These are phyloP conservation scores for Cariama cristata DNA, from an alignment of 2,113 vertebrate genomes.

Conservation along the genomic window DNA sequence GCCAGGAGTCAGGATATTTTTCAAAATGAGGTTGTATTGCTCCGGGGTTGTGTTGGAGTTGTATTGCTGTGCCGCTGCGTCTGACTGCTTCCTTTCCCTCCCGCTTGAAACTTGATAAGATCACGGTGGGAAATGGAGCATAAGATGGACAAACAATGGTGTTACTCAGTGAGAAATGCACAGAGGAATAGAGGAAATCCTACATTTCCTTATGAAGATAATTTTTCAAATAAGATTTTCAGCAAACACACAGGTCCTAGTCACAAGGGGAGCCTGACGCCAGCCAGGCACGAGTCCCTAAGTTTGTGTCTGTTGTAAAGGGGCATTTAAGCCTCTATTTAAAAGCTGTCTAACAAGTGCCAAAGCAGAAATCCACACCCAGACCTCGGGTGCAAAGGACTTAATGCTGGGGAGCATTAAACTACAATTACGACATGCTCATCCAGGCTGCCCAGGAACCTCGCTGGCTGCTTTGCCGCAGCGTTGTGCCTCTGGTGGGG, in stretches of 20 bases:
- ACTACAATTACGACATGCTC: rapidly evolving
- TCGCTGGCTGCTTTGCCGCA: not conserved
- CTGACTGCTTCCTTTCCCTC: slow-evolving; percentile 35
- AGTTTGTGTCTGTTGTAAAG: not conserved
- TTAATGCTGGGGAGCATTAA: not conserved
- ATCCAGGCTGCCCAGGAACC: not conserved
- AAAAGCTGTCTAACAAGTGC: not conserved
- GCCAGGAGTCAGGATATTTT: not conserved
- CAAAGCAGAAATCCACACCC: not conserved
- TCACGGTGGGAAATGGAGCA: not conserved
- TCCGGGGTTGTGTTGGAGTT: not conserved
- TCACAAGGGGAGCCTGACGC: not conserved
- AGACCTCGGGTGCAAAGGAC: not conserved
- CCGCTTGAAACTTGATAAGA: slow-evolving; percentile 45
- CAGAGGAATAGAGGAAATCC: slow-evolving; percentile 45
- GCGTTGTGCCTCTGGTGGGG: not conserved
- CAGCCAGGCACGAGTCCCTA: not conserved
- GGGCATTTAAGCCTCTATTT: not conserved
- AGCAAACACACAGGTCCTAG: not conserved
- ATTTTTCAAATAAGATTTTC: slow-evolving; percentile 14
- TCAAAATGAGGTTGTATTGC: not conserved
- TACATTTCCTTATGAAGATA: slow-evolving; percentile 38
- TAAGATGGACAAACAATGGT: slow-evolving; percentile 42
- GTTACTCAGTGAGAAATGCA: not conserved
- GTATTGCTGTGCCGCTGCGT: not conserved